These are phyloP conservation scores for Oikopleura vanhoeffeni DNA, from an alignment of 23 tunicate genomes.

Conservation along the genomic window DNA sequence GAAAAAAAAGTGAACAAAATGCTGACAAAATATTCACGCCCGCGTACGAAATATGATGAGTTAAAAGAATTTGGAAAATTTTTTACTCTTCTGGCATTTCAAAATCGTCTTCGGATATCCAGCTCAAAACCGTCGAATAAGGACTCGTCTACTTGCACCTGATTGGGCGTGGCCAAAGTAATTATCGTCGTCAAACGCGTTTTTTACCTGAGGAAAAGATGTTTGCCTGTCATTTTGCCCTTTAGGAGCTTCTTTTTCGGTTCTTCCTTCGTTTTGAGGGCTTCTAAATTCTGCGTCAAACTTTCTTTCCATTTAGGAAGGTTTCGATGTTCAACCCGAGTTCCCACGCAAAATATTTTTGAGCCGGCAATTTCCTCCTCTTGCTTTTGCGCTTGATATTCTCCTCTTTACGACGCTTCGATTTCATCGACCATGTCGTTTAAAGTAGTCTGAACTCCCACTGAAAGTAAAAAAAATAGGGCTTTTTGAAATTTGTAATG, in stretches of 20 bases:
- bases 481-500: too few relatives aligned
- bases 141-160: constrained; percentile 78
- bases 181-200: constrained; percentile 23
- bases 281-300: constrained; percentile 45
- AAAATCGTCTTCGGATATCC: constrained; percentile 33
- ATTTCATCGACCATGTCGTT: constrained; percentile 35
- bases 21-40: too few relatives aligned
- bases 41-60: too few relatives aligned
- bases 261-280: constrained; percentile 20
- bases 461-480: too few relatives aligned
- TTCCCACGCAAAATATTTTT: constrained; percentile 80
- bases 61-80: too few relatives aligned
- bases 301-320: constrained; percentile 75
- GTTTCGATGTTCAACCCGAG: too few relatives aligned
- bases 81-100: constrained; percentile 6
- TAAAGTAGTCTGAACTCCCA: constrained; percentile 51
- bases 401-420: constrained; percentile 23
- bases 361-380: constrained; percentile 39
- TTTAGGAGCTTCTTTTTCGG: neutral
- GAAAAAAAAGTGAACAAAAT: too few relatives aligned
- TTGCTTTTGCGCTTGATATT: constrained; percentile 40
- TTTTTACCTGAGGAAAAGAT: constrained; percentile 44
- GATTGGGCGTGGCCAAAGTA: constrained; percentile 52
- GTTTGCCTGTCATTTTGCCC: constrained; percentile 36
- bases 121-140: constrained; percentile 73